These are phyloP conservation scores for Caenorhabditis sp. DNA, from an alignment of 2,888 invertebrate species.

Conservation along the genomic window DNA sequence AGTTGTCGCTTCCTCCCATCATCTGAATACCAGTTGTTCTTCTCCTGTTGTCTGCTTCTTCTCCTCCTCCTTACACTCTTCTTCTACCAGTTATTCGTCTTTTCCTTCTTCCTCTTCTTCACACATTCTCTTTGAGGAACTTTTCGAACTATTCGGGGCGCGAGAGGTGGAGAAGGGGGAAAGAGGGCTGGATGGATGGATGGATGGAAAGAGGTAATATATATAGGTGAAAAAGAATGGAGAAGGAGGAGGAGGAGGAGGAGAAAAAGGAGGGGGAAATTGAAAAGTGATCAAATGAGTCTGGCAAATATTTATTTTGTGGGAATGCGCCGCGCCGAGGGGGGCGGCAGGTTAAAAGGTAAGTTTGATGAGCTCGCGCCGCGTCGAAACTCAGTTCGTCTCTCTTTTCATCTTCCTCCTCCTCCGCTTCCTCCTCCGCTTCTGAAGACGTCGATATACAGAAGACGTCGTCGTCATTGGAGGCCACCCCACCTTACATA, in stretches of 20 bases:
- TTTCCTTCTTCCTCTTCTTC: no score
- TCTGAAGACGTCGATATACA: conserved; percentile 6
- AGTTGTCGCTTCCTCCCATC: background rate
- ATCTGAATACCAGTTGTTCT: no score
- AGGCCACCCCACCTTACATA: no score
- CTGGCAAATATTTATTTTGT: conserved; percentile 5
- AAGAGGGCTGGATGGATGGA: no score
- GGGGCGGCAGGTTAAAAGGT: conserved; percentile 13
- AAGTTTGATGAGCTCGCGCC: background rate
- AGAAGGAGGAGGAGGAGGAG: background rate
- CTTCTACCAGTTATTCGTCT: conserved; percentile 6
- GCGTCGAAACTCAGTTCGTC: background rate
- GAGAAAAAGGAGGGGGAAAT: conserved; percentile 14
- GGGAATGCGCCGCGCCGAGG: background rate
- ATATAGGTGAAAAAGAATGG: background rate
- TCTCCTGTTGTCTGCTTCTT: no score
- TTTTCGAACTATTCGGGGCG: no score
- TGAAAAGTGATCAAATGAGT: conserved; percentile 1
- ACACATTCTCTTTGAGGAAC: background rate
- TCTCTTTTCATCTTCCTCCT: background rate
- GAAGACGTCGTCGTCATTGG: conserved; percentile 1
- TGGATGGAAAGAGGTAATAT: no score
- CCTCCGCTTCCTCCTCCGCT: conserved; percentile 7
- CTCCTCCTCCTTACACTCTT: no score
- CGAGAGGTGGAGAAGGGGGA: no score